Conservation (phyloP, 2,888 invertebrate genomes). For the Ischnura elegans region DNA sequence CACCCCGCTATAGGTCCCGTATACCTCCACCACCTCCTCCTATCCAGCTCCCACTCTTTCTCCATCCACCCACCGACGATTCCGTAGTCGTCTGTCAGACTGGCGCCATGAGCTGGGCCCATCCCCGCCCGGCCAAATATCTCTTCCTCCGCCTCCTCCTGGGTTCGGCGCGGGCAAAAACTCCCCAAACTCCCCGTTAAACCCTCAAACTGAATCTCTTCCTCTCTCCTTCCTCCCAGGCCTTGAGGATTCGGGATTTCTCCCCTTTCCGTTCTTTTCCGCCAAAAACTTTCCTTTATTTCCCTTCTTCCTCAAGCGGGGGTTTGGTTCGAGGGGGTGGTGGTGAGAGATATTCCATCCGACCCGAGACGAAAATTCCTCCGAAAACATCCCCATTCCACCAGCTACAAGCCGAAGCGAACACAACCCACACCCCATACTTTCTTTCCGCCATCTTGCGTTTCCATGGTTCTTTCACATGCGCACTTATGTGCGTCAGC, state of each 20-base stretch:
- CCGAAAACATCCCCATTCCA: no score
- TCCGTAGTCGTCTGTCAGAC: conserved; percentile 63
- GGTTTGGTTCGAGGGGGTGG: not conserved
- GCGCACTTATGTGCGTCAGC: no score
- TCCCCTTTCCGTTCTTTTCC: not conserved
- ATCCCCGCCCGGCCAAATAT: not conserved
- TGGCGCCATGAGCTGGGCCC: conserved; percentile 43
- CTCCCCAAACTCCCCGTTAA: not conserved
- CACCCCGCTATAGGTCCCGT: not conserved
- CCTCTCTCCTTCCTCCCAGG: not conserved
- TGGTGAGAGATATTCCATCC: no score
- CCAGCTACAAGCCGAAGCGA: no score
- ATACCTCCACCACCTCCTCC: not conserved
- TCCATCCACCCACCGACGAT: not conserved
- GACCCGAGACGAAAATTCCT: no score
- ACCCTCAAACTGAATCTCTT: no score
- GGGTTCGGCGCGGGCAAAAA: not conserved
- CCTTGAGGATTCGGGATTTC: not conserved
- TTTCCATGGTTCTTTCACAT: no score
- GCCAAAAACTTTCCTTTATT: not conserved
- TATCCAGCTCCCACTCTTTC: not conserved
- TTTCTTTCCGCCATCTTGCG: not conserved
- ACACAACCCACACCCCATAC: not conserved
- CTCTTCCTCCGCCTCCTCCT: not conserved
- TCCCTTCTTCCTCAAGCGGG: not conserved